A percentile compares a stretch with the other conserved stretches of the same genome.
Conservation (phyloP, 2,113 vertebrate genomes). For the Haplochromis burtoni region DNA sequence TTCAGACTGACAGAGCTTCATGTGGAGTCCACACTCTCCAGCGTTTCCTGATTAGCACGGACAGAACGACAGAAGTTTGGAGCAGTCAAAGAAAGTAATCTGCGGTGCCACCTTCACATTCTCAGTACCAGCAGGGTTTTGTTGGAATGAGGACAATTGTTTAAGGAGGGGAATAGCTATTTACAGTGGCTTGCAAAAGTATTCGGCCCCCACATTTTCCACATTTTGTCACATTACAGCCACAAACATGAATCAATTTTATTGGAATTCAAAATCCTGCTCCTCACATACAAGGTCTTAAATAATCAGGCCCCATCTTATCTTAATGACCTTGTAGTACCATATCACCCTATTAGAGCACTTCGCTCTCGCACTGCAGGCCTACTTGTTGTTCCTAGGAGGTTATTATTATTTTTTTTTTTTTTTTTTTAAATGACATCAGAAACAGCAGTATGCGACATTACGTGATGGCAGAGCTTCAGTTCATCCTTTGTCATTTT, state of each 20-base stretch:
- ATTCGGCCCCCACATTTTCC: not conserved
- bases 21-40: not conserved
- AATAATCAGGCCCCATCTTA: too few species aligned
- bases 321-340: too few species aligned
- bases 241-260: not conserved
- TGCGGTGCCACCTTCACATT: not conserved
- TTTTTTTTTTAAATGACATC: too few species aligned
- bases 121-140: not conserved
- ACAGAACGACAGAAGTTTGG: not conserved
- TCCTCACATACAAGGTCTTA: too few species aligned
- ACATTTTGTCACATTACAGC: not conserved
- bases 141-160: not conserved
- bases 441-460: too few species aligned
- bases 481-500: too few species aligned
- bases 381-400: too few species aligned
- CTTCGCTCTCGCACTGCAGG: too few species aligned
- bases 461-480: too few species aligned
- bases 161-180: not conserved
- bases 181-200: not conserved
- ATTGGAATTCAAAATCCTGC: too few species aligned
- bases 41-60: not conserved
- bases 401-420: too few species aligned
- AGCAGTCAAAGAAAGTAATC: not conserved
- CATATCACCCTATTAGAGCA: too few species aligned
- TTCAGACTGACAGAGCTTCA: not conserved